Evolutionary conservation across 2,888 invertebrate genomes (phyloP), one percentile per base, ranked within the genome.

Genomic region (Diachrysia chrysitis): DNA sequence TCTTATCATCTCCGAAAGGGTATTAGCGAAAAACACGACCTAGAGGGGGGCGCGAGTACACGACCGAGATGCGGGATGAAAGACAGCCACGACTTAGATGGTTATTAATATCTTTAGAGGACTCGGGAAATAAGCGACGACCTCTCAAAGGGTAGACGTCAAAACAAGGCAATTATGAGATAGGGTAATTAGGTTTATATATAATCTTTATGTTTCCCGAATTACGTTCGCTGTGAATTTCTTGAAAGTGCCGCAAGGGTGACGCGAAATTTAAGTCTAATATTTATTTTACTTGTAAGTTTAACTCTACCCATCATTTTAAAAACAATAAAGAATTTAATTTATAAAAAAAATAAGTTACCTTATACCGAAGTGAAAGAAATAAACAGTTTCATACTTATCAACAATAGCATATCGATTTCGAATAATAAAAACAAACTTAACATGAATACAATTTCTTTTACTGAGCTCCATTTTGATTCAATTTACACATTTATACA

Each of bases 121-220:
- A 89, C 89, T 92, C 90, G 88, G 87, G 88, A 93, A 93, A 92
- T 91, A 90, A 89, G 90, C 90, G 91, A 88, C 89, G 89, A 87
- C 87, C 89, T 83, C 89, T 93, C 94, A 93, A 94, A 95, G 94
- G 91, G 93, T 93, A 92, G 87, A 93, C 93, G 91, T 93, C 94
- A 94, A 94, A 95, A 95, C 94, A 94, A 91, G 91, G 91, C 93
- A 94, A 95, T 95, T 94, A 94, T 88, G 89, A 90, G 90, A 93
- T 90, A 90, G 89, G 90, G 91, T 94, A 95, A 94, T 95, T 93
- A 92, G 90, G 90, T 94, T 92, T 91, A 87, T 87, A 90, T 88
- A 88, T 92, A 90, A 92, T 91, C 90, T 92, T 86, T 87, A 89
- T 87, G 85, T 87, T 90, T 87, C 85, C 77, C 75, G 80, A 82